Evolutionary conservation across 2,888 invertebrate species (phyloP), one percentile per base, ranked within the genome.

Genomic region (Oegoconia quadripuncta): DNA sequence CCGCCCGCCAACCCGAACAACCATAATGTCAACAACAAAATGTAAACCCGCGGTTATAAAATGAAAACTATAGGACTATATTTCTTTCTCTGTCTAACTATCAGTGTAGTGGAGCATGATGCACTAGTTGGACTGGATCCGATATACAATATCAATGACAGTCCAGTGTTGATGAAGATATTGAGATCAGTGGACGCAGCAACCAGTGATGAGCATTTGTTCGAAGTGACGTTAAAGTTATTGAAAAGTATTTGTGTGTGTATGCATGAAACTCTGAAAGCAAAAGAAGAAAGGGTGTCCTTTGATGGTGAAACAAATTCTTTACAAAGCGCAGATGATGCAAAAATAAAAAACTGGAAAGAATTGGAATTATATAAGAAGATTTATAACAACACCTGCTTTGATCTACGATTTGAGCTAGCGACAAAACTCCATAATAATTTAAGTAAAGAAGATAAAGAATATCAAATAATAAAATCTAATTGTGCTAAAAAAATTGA

Each of bases 211-310:
- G 66, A 74, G 44, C 65, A 70, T 51, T 59, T 83, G 16, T 62
- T 74, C 16, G 60, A 77, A 37, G 69, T 74, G 18, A 78, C 80
- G 1, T 44, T 77, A 14, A 73, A 74, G 46, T 49, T 84, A n/a
- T 52, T 86, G n/a, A 65, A 68, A 40, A 74, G 72, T 52, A 53
- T 84, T 26, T 84, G 86, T 55, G 44, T 50, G 23, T 84, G 84
- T 48, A 76, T 86, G 72, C 60, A 59, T 7, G 70, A 77, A 42
- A 70, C 69, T 1, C 50, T 78, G 9, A 54, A 48, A 22, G 54
- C 46, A 3, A 73, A 71, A 41, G 55, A 70, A 52, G 55, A 58
- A 25, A 53, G 6, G 15, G 42, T 40, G 14, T 20, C 30, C 22
- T 44, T 61, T 6, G 41, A 54, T n/a, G 50, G 46, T 4, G 37